phyloP scores from a whole-genome alignment of 2,113 vertebrate species.

The Alethe castanea region DNA sequence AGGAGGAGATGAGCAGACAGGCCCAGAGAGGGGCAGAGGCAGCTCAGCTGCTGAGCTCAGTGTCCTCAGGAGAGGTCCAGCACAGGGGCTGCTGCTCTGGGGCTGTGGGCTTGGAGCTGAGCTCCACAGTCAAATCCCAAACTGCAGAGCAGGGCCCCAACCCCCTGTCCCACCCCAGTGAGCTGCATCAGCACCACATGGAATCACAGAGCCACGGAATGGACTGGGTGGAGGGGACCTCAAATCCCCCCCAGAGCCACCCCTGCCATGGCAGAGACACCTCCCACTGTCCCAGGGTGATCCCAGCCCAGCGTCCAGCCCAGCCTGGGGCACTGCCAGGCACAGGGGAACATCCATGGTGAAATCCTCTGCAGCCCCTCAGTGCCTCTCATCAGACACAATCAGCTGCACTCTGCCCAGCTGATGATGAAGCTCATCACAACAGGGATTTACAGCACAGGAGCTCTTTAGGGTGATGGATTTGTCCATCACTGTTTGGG shows the following conservation, averaged over 20 bases:
- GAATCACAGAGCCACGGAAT: not conserved
- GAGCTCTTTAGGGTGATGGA: not conserved
- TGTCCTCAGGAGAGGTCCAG: not conserved
- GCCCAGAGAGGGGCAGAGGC: fast-evolving
- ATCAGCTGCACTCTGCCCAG: not conserved
- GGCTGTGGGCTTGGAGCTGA: not conserved
- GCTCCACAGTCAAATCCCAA: not conserved
- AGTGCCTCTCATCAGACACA: not conserved
- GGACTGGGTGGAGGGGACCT: not conserved
- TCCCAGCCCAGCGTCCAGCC: not conserved
- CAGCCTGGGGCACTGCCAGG: not conserved
- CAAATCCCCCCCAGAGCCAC: fast-evolving
- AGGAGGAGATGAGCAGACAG: not conserved
- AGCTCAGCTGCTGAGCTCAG: not conserved
- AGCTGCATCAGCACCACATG: fast-evolving
- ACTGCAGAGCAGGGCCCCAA: too few species aligned
- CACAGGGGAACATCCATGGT: fast-evolving
- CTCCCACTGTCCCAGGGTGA: not conserved
- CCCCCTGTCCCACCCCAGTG: fast-evolving
- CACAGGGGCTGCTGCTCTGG: not conserved
- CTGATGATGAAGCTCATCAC: not conserved
- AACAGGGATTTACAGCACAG: not conserved
- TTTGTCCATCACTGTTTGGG: not conserved
- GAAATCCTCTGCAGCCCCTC: not conserved
- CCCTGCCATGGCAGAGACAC: not conserved